Evolutionary conservation across 2,797 vertebrate species (phyloP), one percentile per base, ranked within the genome.

Genomic region (Pipistrellus pipistrellus): DNA sequence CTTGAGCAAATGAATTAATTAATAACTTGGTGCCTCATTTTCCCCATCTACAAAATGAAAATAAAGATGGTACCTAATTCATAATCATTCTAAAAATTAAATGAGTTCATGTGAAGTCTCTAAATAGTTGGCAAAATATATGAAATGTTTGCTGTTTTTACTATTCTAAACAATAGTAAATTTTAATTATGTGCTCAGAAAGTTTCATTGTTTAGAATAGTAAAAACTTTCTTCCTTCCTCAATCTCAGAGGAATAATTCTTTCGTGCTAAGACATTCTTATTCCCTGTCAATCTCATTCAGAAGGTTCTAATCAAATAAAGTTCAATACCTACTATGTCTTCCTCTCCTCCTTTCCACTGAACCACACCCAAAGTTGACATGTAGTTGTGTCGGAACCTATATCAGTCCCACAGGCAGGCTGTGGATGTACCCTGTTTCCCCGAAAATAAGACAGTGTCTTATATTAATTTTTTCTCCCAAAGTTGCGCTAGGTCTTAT

Each of bases 291-390:
- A 82, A 23, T 82, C 25, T 57, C 41, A 66, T 46, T 76, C 53
- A 87, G 72, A 90, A 85, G 17, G 9, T 48, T 66, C 77, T 95
- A 84, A 55, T 48, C 46, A 86, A 57, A 90, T 25, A 53, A 85
- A 92, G 48, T 27, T 48, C 6, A 53, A 13, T 23, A 32, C 32
- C 18, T 83, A 30, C 51, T 23, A 0, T 18, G 32, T 53, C 53
- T 73, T 62, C 55, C 57, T 64, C 64, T 75, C 11, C 5, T 8
- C 2, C n/a, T 27, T 77, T 71, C 85, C 35, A 85, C 25, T 55
- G 73, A 66, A 57, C 27, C 68, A 32, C 14, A 32, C 14, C 27
- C 27, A 69, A 46, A 27, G 18, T 38, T 32, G 4, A 51, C 41
- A 69, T 27, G 3, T 1, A 23, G 4, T n/a, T 72, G 38, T 20